phyloP scores from a whole-genome alignment of 2,113 vertebrate genomes.

The Protomyctophum bolini region DNA sequence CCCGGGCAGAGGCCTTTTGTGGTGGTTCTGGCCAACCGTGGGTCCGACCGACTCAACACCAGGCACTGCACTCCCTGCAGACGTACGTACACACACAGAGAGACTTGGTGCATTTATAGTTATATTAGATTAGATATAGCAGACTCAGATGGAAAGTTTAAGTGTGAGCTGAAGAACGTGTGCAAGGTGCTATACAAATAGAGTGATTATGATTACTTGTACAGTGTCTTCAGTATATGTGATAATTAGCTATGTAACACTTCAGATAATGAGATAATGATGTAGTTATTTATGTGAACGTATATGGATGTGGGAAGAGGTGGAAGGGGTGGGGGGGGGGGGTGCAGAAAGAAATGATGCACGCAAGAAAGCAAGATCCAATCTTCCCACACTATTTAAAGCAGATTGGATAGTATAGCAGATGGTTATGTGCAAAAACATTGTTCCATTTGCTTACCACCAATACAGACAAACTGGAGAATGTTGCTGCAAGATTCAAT shows the following conservation, averaged over 20 bases:
- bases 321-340: neutral
- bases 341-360: neutral
- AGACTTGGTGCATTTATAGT: too few relatives aligned
- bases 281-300: constrained; percentile 44
- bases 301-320: constrained; percentile 42
- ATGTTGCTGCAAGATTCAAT: constrained; percentile 51
- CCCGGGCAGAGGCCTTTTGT: too few relatives aligned
- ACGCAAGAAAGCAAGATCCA: constrained; percentile 27
- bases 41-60: too few relatives aligned
- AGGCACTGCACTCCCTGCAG: too few relatives aligned
- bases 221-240: constrained; percentile 27
- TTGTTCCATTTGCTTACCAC: constrained; percentile 54
- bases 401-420: constrained; percentile 60
- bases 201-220: constrained; percentile 7
- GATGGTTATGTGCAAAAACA: constrained; percentile 69
- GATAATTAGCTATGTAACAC: constrained; percentile 50
- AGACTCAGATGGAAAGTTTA: too few relatives aligned
- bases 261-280: constrained; percentile 32
- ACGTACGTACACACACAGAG: too few relatives aligned
- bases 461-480: constrained; percentile 51
- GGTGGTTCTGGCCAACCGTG: too few relatives aligned
- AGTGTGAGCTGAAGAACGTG: too few relatives aligned
- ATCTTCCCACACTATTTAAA: constrained; percentile 68
- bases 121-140: too few relatives aligned
- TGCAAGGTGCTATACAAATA: too few relatives aligned